phyloP scores from a whole-genome alignment of 2,888 invertebrate species.

The Tricholauxania praeusta region DNA sequence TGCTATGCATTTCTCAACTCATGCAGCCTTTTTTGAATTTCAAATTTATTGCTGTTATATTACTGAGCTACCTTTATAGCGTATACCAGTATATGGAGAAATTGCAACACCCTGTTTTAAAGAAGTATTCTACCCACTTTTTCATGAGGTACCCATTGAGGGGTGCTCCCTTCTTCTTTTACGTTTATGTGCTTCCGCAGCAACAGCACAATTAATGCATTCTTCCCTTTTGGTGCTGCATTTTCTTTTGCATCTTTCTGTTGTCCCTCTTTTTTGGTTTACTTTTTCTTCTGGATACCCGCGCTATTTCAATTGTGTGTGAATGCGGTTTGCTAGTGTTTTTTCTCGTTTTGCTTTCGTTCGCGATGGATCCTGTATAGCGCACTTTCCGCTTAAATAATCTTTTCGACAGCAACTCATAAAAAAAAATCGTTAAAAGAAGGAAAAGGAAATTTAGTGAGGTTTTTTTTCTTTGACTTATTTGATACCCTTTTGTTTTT shows the following conservation, averaged over 20 bases:
- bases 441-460: too few species aligned
- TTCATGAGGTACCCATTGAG: too few species aligned
- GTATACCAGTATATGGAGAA: too few species aligned
- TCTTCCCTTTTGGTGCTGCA: background rate
- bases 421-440: background rate
- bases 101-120: background rate
- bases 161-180: background rate
- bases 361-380: background rate
- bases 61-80: slow-evolving; percentile 5
- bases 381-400: slow-evolving; percentile 20
- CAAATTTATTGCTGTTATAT: slow-evolving; percentile 11
- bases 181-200: slow-evolving; percentile 12
- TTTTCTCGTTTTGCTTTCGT: background rate
- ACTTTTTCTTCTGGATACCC: slow-evolving; percentile 7
- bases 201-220: slow-evolving; percentile 18
- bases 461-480: too few species aligned
- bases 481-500: too few species aligned
- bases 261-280: background rate
- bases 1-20: background rate
- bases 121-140: too few species aligned
- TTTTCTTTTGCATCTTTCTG: background rate
- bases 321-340: background rate
- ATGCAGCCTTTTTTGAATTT: slow-evolving; percentile 17
- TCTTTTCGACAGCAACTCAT: slow-evolving; percentile 11
- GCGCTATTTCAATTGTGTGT: background rate